phyloP scores from a whole-genome alignment of 2,888 invertebrate genomes.

The Cloeon dipterum region DNA sequence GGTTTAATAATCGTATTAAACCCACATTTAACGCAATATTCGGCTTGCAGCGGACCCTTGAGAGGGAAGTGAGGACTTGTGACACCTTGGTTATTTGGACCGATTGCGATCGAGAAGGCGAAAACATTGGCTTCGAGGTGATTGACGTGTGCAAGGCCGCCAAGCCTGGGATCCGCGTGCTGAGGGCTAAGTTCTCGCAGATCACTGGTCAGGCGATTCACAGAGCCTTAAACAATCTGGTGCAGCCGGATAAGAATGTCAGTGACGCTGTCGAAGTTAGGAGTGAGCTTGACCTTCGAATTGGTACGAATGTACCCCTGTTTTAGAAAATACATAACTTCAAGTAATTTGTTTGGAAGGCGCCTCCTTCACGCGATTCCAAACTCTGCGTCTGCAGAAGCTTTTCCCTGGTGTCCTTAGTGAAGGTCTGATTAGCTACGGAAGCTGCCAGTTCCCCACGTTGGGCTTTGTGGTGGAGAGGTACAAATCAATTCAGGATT shows the following conservation, averaged over 20 bases:
- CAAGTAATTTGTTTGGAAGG: constrained; percentile 26
- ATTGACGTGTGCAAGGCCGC: constrained; percentile 71
- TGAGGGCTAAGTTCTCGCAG: constrained; percentile 95
- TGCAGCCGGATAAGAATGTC: constrained; percentile 51
- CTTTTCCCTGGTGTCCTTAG: constrained; percentile 50
- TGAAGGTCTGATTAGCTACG: constrained; percentile 81
- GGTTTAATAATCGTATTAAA: constrained; percentile 9
- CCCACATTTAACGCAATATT: constrained; percentile 5
- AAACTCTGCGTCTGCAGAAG: constrained; percentile 71
- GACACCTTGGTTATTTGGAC: constrained; percentile 88
- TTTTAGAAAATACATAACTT: not conserved
- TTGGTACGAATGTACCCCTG: constrained; percentile 30
- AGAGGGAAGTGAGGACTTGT: constrained; percentile 39
- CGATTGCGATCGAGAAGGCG: constrained; percentile 99
- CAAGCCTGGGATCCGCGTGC: constrained; percentile 43
- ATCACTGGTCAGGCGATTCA: constrained; percentile 67
- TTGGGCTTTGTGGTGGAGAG: constrained; percentile 99
- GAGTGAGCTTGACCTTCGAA: constrained; percentile 73
- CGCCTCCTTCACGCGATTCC: constrained; percentile 93
- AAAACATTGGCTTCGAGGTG: constrained; percentile 95
- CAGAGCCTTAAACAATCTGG: constrained; percentile 57
- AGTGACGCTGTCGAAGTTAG: constrained; percentile 90
- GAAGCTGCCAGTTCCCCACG: constrained; percentile 97
- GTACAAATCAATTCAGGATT: constrained; percentile 74
- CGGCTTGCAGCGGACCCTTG: constrained; percentile 36